Evolutionary conservation across 2,797 vertebrate genomes (phyloP), one percentile per base, ranked within the genome.

Genomic region (Scomberomorus guttatus): DNA sequence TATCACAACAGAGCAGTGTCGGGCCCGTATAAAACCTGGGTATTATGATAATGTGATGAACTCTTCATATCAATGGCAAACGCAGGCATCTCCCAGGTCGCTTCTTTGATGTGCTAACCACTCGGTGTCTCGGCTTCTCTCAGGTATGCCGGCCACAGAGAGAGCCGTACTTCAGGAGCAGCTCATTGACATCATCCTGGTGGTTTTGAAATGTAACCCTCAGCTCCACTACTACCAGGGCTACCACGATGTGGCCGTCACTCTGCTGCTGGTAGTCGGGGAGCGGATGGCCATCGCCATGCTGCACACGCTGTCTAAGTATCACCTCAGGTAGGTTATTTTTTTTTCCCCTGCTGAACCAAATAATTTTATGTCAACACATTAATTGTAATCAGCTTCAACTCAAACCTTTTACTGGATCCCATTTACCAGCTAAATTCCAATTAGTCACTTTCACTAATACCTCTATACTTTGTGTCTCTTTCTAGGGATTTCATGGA

Each of bases 161-260:
- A 91, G 96, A 67, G 90, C 77, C 1, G 92, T 94, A 6, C 93
- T 97, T 2, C 96, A 96, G 88, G 95, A 96, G 85, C 96, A 96
- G 88, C 91, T 97, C 60, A 94, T 89, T 0, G 93, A 95, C 82
- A 92, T 96, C 86, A 97, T 97, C 65, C 87, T 97, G 68, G 92
- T 93, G 20, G 92, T 97, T 62, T 77, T 97, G 79, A 92, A 89
- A 52, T 75, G 85, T 10, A 95, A 94, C 86, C 92, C 95, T 4
- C 95, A 96, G 88, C 95, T 97, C 42, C 95, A 97, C 85, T 97
- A 97, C 87, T 97, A 97, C 87, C 96, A 97, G 71, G 96, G 96
- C 54, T 97, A 96, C 89, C 96, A 97, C 2, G 96, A 97, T 42
- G 93, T 97, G 13, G 95, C 94, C 0, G 95, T 97, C 73, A 97